Conservation (phyloP, 2,113 vertebrate species). For the Triplophysa tibetana region DNA sequence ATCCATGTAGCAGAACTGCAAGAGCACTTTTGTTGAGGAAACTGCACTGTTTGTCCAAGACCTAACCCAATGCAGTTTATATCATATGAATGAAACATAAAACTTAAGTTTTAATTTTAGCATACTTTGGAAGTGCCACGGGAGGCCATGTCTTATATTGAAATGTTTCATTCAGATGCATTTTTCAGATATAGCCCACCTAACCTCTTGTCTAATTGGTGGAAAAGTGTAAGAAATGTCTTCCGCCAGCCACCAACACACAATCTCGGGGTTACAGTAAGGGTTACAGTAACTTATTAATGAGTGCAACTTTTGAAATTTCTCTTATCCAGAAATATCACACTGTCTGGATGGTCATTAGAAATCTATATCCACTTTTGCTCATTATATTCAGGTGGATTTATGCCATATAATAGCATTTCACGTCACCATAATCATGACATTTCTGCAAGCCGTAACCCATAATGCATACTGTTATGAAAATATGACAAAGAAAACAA, state of each 20-base stretch:
- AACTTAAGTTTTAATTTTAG: conserved; percentile 3
- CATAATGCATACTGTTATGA: too few relatives aligned
- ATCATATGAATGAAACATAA: background rate
- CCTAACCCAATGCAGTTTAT: background rate
- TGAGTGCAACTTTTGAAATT: background rate
- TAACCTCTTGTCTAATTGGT: background rate
- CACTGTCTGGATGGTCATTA: background rate
- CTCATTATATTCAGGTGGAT: background rate
- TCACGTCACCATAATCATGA: too few relatives aligned
- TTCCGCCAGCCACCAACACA: background rate
- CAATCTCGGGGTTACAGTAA: background rate
- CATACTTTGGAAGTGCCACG: background rate
- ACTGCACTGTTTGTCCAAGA: background rate
- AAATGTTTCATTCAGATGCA: background rate
- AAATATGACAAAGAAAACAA: too few relatives aligned
- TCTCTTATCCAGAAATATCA: background rate
- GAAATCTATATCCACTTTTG: background rate
- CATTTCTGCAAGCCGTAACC: too few relatives aligned
- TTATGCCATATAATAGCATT: background rate
- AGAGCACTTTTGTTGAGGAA: too few relatives aligned
- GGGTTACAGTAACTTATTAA: background rate
- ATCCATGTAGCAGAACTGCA: too few relatives aligned
- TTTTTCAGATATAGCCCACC: background rate
- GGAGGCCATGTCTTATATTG: background rate
- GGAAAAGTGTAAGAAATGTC: background rate